phyloP scores from a whole-genome alignment of 2,797 vertebrate genomes.

The Tachyglossus aculeatus region DNA sequence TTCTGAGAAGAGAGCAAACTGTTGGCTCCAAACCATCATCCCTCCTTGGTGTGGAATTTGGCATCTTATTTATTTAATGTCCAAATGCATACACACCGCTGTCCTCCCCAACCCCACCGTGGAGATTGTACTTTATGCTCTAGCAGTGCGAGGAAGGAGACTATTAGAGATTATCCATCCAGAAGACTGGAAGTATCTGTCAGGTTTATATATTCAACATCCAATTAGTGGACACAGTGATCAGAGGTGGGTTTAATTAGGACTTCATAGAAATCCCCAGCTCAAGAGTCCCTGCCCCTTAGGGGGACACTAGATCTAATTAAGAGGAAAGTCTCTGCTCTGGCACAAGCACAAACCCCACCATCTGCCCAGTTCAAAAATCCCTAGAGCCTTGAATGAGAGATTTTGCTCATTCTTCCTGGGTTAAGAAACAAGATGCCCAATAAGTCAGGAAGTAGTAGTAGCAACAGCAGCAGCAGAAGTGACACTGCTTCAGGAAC shows the following conservation, averaged over 20 bases:
- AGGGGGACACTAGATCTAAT: conserved; percentile 59
- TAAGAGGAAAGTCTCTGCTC: conserved; percentile 52
- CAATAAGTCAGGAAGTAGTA: too few species aligned
- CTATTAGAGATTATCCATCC: not conserved
- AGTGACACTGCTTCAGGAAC: too few species aligned
- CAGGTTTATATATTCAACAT: conserved; percentile 26
- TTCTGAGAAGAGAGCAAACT: too few species aligned
- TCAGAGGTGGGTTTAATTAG: conserved; percentile 63
- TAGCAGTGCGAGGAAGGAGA: not conserved
- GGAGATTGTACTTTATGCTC: too few species aligned
- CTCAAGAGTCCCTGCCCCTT: conserved; percentile 47
- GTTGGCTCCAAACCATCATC: too few species aligned
- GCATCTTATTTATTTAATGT: too few species aligned
- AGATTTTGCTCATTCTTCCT: conserved; percentile 45
- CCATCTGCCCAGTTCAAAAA: conserved; percentile 63
- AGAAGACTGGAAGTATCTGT: conserved; percentile 10
- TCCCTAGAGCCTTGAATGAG: conserved; percentile 28
- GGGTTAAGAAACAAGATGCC: conserved; percentile 49
- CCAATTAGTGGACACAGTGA: conserved; percentile 55
- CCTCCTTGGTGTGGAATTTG: too few species aligned
- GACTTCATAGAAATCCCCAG: conserved; percentile 48
- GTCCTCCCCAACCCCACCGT: not conserved
- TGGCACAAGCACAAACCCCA: conserved; percentile 20
- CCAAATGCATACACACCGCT: too few species aligned
- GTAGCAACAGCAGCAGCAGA: too few species aligned